Conservation (phyloP, 2,888 invertebrate species). For the Neoscelio sp. region DNA sequence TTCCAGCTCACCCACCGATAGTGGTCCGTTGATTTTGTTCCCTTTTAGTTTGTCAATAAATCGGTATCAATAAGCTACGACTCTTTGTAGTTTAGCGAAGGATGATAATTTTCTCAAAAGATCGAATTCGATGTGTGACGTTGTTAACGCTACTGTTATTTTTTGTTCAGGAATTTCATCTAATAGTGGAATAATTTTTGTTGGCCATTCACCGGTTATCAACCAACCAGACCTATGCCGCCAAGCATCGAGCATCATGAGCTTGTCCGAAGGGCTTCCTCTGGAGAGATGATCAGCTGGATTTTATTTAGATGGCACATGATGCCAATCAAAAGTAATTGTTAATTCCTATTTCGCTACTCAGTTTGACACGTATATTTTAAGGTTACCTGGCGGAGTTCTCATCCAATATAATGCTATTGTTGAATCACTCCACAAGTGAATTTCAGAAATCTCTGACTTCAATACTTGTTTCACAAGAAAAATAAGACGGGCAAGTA, state of each 20-base stretch:
- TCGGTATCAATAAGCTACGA: slow-evolving; percentile 5
- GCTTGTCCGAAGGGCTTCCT: background rate
- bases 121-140: background rate
- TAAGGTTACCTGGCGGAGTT: slow-evolving; percentile 22
- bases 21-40: background rate
- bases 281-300: slow-evolving; percentile 1
- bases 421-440: slow-evolving; percentile 43
- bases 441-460: background rate
- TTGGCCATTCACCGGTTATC: background rate
- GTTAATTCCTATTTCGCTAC: slow-evolving; percentile 17
- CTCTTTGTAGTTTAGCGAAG: slow-evolving; percentile 2
- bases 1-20: background rate
- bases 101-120: slow-evolving; percentile 11
- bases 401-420: slow-evolving; percentile 41
- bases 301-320: slow-evolving; percentile 12
- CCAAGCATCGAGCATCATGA: background rate
- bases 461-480: slow-evolving; percentile 5
- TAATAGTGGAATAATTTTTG: background rate
- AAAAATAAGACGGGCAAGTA: slow-evolving; percentile 1
- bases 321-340: background rate
- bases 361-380: slow-evolving; percentile 11
- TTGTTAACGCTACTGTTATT: background rate
- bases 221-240: slow-evolving; percentile 11
- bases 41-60: background rate
- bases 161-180: background rate